Base-by-base conservation (phyloP, 2,113 vertebrate species). In the Corvus hawaiiensis region DNA sequence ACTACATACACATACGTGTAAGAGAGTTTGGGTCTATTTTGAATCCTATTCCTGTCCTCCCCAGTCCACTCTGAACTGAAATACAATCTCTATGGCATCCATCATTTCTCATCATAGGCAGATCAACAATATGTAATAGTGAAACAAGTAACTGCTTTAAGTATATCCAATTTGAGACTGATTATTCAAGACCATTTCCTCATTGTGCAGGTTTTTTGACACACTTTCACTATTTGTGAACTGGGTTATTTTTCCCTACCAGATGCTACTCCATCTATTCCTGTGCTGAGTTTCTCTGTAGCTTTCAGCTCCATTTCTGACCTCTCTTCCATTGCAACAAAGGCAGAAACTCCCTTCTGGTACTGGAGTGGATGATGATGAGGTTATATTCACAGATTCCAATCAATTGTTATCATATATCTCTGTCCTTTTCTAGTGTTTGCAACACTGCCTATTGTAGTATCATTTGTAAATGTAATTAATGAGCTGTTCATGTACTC, bases 401-500 rank as follows among this genome's bases (percentile, higher is more conserved):
- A 63, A 88, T 75, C 93, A 81, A 67, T 68, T 88, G 78, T 87
- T 77, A 91, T 75, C 75, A 51, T 84, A 52, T 16, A 90, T 95
- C 76, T 84, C 84, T 92, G 90, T 90, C 93, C 56, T 86, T 73
- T 86, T 43, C 87, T n/a, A 35, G 46, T 32, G 59, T 78, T 71
- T 77, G 91, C 73, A 86, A 80, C 48, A 7, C 41, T 39, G 75
- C 54, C 71, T 62, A 44, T 67, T 52, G 90, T 33, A 90, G 74
- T 14, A 87, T 55, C 63, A 82, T 93, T 87, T 84, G 71, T 87
- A 97, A 87, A 84, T 63, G 67, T 82, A 96, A 96, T 94, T 96
- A 96, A 96, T 94, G 91, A 95, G 66, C 68, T 94, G 94, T 90
- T 96, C 89, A 71, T 56, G 76, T 61, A 81, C 83, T 91, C 92